Base-by-base conservation (phyloP, 35 echinoderm and acorn worm genomes). In the Diadema setosum region DNA sequence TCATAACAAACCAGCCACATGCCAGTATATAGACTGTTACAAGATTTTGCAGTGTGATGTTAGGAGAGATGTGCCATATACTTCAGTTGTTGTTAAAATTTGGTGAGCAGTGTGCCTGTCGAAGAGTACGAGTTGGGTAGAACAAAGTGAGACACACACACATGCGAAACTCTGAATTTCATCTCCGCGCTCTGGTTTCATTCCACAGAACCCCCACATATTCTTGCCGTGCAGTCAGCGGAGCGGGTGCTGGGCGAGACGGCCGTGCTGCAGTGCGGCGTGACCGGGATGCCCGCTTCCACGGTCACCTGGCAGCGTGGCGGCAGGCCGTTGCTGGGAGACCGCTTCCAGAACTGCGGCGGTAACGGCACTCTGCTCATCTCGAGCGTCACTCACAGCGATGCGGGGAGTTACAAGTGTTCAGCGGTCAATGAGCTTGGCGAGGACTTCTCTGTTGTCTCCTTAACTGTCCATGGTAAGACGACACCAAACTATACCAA, bases 141-240 rank as follows among this genome's bases (percentile, higher is more conserved):
- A n/a, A n/a, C n/a, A n/a, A n/a, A n/a, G n/a, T n/a, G n/a, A n/a
- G n/a, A n/a, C n/a, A n/a, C n/a, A n/a, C n/a, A n/a, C n/a, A 52
- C 44, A 52, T 70, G 16, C 16, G 8, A 12, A 16, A 9, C 16
- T n/a, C 16, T 16, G 16, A n/a, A 31, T 37, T 52, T 91, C 57
- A 23, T 23, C 16, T 37, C 37, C n/a, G n/a, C n/a, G n/a, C n/a
- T n/a, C n/a, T n/a, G n/a, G n/a, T n/a, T n/a, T n/a, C n/a, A n/a
- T n/a, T n/a, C n/a, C n/a, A n/a, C 81, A 97, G 95, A 97, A 75
- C 46, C 59, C 80, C 95, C 95, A 23, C 76, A 90, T 23, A 86
- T 97, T 1, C 57, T 90, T 24, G 57, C 39, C 0, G 52, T 84
- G 1, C 55, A 45, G 17, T 80, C 64, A 49, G 84, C 12, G 0